These are phyloP conservation scores for Cryptomyrus ogoouensis DNA, from an alignment of 2,113 vertebrate genomes.

Conservation along the genomic window DNA sequence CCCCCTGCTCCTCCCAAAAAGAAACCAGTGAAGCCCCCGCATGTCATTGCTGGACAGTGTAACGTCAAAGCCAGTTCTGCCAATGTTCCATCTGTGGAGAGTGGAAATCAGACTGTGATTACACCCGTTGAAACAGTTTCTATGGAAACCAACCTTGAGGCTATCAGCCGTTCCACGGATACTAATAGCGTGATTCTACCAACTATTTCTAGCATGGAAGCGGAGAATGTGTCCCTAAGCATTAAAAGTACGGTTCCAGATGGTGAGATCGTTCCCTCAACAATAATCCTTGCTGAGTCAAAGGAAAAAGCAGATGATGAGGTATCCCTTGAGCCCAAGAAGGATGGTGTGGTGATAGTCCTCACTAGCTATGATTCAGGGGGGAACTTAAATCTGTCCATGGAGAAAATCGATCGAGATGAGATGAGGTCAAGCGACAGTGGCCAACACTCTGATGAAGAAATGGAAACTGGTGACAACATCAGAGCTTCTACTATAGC, in stretches of 20 bases:
- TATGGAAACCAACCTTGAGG: background rate
- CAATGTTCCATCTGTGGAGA: background rate
- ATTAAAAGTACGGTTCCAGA: background rate
- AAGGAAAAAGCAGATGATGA: background rate
- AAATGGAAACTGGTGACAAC: conserved; percentile 47
- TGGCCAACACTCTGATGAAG: conserved; percentile 56
- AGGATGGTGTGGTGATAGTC: conserved; percentile 10
- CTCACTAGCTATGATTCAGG: conserved; percentile 27
- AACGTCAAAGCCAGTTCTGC: background rate
- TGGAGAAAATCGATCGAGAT: conserved; percentile 32
- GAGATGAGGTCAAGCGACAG: conserved; percentile 62
- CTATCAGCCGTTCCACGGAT: background rate
- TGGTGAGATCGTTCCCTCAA: background rate
- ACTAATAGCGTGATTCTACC: background rate
- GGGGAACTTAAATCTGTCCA: conserved; percentile 12
- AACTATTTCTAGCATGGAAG: background rate
- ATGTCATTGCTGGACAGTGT: background rate
- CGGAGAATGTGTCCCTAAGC: background rate
- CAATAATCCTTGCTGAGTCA: background rate
- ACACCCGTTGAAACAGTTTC: background rate
- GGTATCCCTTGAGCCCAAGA: background rate
- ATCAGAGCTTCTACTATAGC: conserved; percentile 38
- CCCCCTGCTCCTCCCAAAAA: conserved; percentile 41
- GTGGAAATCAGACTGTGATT: background rate
- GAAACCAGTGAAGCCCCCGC: conserved; percentile 27